Evolutionary conservation across 2,888 invertebrate species (phyloP), one percentile per base, ranked within the genome.

Genomic region (Caradrina kadenii): DNA sequence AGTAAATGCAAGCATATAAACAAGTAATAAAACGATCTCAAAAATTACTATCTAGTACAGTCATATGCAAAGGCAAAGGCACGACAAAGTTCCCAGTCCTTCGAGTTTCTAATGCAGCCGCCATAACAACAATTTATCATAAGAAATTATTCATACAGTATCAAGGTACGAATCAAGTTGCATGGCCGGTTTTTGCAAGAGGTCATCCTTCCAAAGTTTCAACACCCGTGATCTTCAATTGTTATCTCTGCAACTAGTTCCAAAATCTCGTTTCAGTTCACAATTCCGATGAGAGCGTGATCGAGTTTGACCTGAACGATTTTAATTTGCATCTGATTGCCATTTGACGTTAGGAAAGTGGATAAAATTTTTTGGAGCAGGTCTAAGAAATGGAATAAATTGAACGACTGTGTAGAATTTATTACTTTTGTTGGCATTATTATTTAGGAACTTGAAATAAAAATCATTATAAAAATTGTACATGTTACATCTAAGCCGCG

Each of bases 251-350:
- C 76, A 89, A 92, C 92, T 82, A 86, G 91, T 91, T 92, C 69
- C 73, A 70, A 86, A 89, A 92, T 92, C 92, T 87, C 74, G 91
- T 93, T 92, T 90, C 75, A 69, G 59, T 82, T 82, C 84, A 82
- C 78, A 70, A 90, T 92, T 93, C 93, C 91, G 92, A 95, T 95
- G 95, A 90, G 95, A 95, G 89, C 87, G 84, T 75, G 81, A 90
- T 92, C 93, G 86, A 82, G 93, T 93, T 92, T 88, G 86, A 90
- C 90, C 87, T 81, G 85, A 86, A 88, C 83, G 81, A 81, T 89
- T 88, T 81, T 81, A 77, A 92, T 93, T 92, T 91, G 88, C 92
- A 91, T 89, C 79, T 78, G 82, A 86, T 86, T 85, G 85, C 82
- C 81, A 90, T 91, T 89, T 69, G 59, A 70, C 22, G 63, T 69